Base-by-base conservation (phyloP, 1,140 invertebrate genomes). In the Atta cephalotes region DNA sequence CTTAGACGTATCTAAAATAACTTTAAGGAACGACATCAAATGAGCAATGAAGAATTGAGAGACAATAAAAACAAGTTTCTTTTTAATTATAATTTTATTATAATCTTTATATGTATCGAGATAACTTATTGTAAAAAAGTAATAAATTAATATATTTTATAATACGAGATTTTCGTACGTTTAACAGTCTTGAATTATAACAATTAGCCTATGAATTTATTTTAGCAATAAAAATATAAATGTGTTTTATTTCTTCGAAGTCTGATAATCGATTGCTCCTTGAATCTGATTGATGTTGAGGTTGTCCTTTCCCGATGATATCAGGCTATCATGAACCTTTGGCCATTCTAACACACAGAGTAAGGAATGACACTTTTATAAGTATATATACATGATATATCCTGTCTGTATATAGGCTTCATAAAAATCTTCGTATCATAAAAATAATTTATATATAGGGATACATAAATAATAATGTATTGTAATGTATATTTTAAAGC, bases 41-140 rank as follows among this genome's bases (percentile, higher is more conserved):
- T 3, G 5, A 58, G 18, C 0, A 7, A 7, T 28, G 31, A 14
- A 45, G 9, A 78, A 7, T 63, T 21, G 9, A 53, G 28, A 76
- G 12, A n/a, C 63, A 45, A 28, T 35, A n/a, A 21, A 72, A 71
- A 51, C 28, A n/a, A 71, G 31, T 66, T 35, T 71, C 18, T 68
- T 68, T 12, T 45, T 21, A 68, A 68, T 66, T 35, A 25, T 25
- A 25, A 25, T 25, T 0, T 25, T 25, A 65, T 65, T 66, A 39
- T 21, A 66, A n/a, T 21, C 10, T 68, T 18, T 4, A 21, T 1
- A n/a, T 3, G 0, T 39, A 4, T 39, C 5, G 2, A 21, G 6
- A 39, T 45, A 14, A 68, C 5, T 49, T 39, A 4, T 68, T 3
- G n/a, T 49, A 21, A 66, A 39, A 45, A 45, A 21, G 45, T 10